Conservation (phyloP, 2,113 vertebrate species). For the Nyctereutes procyonoides region DNA sequence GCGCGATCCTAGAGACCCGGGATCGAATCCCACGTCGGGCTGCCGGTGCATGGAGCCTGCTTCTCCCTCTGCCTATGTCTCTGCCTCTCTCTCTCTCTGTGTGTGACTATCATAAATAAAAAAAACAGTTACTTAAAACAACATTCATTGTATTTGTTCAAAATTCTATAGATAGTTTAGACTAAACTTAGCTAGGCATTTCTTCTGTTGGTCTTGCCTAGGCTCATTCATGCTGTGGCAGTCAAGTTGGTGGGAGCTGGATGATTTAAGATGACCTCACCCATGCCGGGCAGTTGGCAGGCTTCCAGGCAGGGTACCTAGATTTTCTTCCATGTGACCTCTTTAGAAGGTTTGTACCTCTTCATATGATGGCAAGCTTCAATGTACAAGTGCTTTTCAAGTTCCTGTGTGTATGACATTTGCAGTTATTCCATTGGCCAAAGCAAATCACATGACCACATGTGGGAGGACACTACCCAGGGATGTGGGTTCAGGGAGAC, state of each 20-base stretch:
- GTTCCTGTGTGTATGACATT: not conserved
- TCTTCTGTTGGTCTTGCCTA: not conserved
- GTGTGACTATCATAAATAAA: too few relatives aligned
- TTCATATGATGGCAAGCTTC: not conserved
- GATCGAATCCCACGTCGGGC: too few relatives aligned
- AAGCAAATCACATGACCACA: not conserved
- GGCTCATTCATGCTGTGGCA: not conserved
- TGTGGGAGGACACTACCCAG: not conserved
- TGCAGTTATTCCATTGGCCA: not conserved
- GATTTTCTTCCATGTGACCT: not conserved
- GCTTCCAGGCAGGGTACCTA: not conserved
- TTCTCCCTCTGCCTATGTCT: too few relatives aligned
- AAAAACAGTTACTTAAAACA: not conserved
- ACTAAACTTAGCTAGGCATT: not conserved
- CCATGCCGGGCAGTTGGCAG: not conserved
- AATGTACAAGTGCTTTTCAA: not conserved
- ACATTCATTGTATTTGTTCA: not conserved
- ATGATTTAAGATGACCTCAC: not conserved
- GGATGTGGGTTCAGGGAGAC: not conserved
- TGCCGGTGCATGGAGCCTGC: too few relatives aligned
- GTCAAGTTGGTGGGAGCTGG: not conserved
- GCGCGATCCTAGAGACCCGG: too few relatives aligned
- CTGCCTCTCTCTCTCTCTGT: too few relatives aligned
- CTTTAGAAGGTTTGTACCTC: not conserved
- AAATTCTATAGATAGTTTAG: constrained; percentile 6